These are phyloP conservation scores for Leptinotarsa texana DNA, from an alignment of 1,140 invertebrate species.

Conservation along the genomic window DNA sequence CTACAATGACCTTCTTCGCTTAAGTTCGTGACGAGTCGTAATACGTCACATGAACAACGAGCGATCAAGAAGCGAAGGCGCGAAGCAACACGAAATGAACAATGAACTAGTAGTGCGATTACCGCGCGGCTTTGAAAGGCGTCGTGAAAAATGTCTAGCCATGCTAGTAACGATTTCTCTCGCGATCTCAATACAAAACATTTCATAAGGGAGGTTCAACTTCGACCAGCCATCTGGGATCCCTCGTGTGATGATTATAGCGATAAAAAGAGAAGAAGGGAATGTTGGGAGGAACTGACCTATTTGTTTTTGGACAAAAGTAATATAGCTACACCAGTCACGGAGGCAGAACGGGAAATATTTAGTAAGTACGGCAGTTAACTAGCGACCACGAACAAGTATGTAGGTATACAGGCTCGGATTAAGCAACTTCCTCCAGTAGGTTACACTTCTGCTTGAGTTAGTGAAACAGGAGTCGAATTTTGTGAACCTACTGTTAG, in stretches of 20 bases:
- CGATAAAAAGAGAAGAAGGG: neutral
- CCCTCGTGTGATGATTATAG: neutral
- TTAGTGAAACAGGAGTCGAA: too few species aligned
- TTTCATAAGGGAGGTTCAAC: neutral
- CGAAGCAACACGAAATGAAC: neutral
- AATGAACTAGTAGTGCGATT: neutral
- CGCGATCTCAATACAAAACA: neutral
- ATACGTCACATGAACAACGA: too few species aligned
- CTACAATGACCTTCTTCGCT: too few species aligned
- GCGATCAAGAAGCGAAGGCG: neutral
- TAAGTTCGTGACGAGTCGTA: too few species aligned
- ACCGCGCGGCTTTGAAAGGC: neutral
- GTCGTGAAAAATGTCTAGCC: neutral
- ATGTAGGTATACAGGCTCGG: too few species aligned
- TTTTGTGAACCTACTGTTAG: too few species aligned
- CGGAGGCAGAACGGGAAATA: neutral
- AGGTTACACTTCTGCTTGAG: too few species aligned
- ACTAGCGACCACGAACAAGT: too few species aligned
- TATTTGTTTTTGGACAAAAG: neutral
- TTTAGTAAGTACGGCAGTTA: neutral
- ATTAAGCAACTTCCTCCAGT: too few species aligned
- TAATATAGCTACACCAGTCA: neutral
- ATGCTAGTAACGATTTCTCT: neutral
- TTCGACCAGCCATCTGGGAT: neutral
- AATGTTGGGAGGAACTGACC: neutral